Conservation (phyloP, 1,140 invertebrate genomes). For the Galendromus occidentalis region DNA sequence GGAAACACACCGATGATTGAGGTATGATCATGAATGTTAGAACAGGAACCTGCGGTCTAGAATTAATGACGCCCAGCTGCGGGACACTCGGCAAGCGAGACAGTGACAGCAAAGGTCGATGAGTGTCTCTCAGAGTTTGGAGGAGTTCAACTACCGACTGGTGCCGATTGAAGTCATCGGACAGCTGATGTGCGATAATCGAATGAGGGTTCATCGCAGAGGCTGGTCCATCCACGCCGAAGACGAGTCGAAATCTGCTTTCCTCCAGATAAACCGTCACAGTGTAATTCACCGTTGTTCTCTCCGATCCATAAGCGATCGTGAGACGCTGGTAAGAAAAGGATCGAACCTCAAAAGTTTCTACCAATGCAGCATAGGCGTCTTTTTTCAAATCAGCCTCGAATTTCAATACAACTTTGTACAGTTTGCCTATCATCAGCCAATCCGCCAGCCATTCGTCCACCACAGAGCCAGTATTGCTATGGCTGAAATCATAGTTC, state of each 20-base stretch:
- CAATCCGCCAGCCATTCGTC: constrained; percentile 67
- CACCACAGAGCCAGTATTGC: constrained; percentile 42
- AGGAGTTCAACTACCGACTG: constrained; percentile 51
- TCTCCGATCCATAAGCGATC: constrained; percentile 14
- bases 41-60: constrained; percentile 57
- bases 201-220: constrained; percentile 53
- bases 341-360: constrained; percentile 1
- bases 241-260: constrained; percentile 45
- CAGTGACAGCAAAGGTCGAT: constrained; percentile 59
- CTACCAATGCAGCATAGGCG: background rate
- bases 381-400: constrained; percentile 35
- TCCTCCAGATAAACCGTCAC: constrained; percentile 40
- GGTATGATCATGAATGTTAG: constrained; percentile 76
- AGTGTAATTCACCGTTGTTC: constrained; percentile 17
- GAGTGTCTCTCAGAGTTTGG: constrained; percentile 37
- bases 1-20: constrained; percentile 56
- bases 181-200: constrained; percentile 52
- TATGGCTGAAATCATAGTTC: constrained; percentile 48
- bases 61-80: constrained; percentile 49
- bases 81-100: constrained; percentile 62
- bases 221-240: constrained; percentile 33
- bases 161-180: constrained; percentile 52
- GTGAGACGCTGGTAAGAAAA: background rate
- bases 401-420: constrained; percentile 57
- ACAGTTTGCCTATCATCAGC: constrained; percentile 70